A percentile compares a stretch with the other conserved stretches of the same genome.
Evolutionary conservation across 2,888 invertebrate genomes (phyloP).

Genomic region (Erynnis tages): DNA sequence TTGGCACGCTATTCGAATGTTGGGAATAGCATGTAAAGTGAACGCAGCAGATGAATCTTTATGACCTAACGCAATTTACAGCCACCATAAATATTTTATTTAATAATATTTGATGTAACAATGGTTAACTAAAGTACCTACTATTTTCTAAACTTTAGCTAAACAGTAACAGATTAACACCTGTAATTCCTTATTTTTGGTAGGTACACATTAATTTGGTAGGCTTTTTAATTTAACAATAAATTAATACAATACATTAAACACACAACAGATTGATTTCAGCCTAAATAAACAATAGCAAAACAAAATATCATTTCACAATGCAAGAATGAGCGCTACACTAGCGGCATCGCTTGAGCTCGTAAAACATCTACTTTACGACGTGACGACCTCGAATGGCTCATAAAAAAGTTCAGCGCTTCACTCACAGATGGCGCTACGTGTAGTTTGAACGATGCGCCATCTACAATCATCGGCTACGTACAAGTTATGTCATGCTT

Average conservation of each 20-base stretch:
- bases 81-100: too few species aligned
- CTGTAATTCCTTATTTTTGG: too few species aligned
- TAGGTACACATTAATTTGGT: too few species aligned
- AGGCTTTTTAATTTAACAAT: too few species aligned
- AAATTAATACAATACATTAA: too few species aligned
- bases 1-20: conserved; percentile 1
- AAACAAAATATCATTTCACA: neutral
- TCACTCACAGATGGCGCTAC: conserved; percentile 71
- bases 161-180: too few species aligned
- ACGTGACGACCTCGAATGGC: conserved; percentile 69
- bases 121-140: neutral
- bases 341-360: conserved; percentile 72
- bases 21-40: conserved; percentile 36
- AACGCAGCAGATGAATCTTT: conserved; percentile 53
- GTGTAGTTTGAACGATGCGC: conserved; percentile 50
- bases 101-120: too few species aligned
- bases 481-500: conserved; percentile 45
- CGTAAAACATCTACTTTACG: conserved; percentile 75
- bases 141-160: too few species aligned
- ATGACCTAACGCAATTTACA: conserved; percentile 61
- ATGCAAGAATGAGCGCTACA: conserved; percentile 50
- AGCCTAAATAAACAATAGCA: neutral
- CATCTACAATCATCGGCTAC: conserved; percentile 57
- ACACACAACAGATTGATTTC: too few species aligned
- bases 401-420: conserved; percentile 68